phyloP scores from a whole-genome alignment of 2,797 vertebrate species.

The Bufotes viridis region DNA sequence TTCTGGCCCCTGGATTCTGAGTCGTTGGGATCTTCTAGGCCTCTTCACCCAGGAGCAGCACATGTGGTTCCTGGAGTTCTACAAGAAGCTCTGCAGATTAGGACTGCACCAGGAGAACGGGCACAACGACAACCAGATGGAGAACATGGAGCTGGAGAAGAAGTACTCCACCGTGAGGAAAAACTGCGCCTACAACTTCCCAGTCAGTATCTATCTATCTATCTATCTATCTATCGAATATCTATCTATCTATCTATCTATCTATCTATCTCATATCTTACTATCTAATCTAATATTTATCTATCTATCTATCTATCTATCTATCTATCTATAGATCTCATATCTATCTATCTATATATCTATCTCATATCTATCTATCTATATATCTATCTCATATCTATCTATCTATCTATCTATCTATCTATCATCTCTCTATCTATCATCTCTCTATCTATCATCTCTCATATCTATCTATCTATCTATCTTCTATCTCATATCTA shows the following conservation, averaged over 20 bases:
- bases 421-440: too few relatives aligned
- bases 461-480: too few relatives aligned
- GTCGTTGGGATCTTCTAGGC: slow-evolving; percentile 68
- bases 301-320: background rate
- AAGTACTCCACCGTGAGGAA: slow-evolving; percentile 87
- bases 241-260: background rate
- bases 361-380: too few relatives aligned
- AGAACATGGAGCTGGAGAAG: slow-evolving; percentile 83
- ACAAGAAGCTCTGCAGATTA: slow-evolving; percentile 86
- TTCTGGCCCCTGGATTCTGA: background rate
- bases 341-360: background rate
- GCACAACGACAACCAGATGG: slow-evolving; percentile 82
- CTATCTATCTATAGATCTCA: background rate
- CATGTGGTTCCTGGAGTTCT: slow-evolving; percentile 88
- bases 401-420: background rate
- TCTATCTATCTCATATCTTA: too few relatives aligned
- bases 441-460: background rate
- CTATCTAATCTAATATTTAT: background rate
- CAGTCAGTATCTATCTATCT: slow-evolving; percentile 75
- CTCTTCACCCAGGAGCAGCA: slow-evolving; percentile 92
- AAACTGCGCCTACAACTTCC: slow-evolving; percentile 95
- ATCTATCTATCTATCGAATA: background rate
- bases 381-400: too few relatives aligned
- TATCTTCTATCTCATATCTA: too few relatives aligned
- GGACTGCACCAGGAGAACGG: slow-evolving; percentile 89